Percentiles rank a stretch among this genome's conserved stretches.
These are phyloP conservation scores for Synodontis membranacea DNA, from an alignment of 2,113 vertebrate species.

Conservation along the genomic window DNA sequence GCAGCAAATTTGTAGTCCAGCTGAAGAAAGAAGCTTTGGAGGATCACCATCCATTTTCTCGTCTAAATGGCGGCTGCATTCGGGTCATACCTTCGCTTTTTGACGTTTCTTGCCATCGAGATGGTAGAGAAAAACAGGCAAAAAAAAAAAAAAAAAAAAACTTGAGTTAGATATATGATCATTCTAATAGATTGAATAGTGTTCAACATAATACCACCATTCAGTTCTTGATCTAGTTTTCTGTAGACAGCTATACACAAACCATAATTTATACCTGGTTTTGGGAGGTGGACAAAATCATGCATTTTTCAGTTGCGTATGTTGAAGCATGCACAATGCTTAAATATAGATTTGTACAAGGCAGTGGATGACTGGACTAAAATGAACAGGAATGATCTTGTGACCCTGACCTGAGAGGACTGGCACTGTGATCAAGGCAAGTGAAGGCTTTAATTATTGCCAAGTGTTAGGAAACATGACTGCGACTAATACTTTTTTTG, in stretches of 20 bases:
- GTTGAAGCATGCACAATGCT: constrained; percentile 4
- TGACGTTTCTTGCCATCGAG: constrained; percentile 89
- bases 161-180: constrained; percentile 29
- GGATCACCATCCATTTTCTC: constrained; percentile 57
- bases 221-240: background rate
- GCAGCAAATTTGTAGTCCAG: constrained; percentile 61
- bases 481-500: background rate
- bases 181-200: constrained; percentile 51
- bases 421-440: background rate
- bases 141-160: constrained; percentile 67
- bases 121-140: constrained; percentile 59
- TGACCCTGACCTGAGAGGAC: background rate
- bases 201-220: constrained; percentile 4
- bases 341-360: background rate
- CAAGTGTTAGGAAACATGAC: background rate
- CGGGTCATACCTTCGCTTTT: constrained; percentile 94
- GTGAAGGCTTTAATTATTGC: background rate
- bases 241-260: background rate
- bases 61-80: constrained; percentile 87
- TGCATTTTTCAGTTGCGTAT: background rate
- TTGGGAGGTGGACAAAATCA: background rate
- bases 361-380: background rate
- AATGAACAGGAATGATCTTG: background rate
- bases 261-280: background rate
- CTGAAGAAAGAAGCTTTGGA: constrained; percentile 51